Evolutionary conservation across 2,113 vertebrate species (phyloP).

Genomic region (Cisticola juncidis): DNA sequence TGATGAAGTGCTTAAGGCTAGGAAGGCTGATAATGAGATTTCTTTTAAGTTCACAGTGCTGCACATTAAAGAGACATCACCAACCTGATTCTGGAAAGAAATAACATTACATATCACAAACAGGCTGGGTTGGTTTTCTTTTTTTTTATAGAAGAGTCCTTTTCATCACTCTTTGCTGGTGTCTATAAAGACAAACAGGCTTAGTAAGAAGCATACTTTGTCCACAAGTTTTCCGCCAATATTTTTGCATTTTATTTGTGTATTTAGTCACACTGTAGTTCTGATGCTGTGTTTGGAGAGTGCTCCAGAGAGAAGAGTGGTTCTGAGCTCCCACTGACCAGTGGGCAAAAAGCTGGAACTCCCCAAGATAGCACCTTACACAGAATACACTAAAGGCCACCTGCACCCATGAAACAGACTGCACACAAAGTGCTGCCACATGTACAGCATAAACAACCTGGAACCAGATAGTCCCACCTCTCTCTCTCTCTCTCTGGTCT

Average conservation of each 20-base stretch:
- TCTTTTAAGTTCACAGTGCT: conserved; percentile 41
- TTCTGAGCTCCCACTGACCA: background rate
- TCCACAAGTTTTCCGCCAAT: background rate
- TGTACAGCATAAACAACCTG: background rate
- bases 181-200: background rate
- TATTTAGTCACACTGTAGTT: background rate
- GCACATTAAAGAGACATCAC: conserved; percentile 41
- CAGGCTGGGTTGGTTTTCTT: background rate
- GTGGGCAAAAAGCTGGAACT: background rate
- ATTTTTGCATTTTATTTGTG: background rate
- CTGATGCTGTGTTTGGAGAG: background rate
- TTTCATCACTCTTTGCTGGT: background rate
- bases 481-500: background rate
- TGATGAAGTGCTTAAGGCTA: conserved; percentile 45
- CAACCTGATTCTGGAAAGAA: background rate
- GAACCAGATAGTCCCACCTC: background rate
- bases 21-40: conserved; percentile 57
- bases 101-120: background rate
- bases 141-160: background rate
- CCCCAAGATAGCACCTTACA: background rate
- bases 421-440: background rate
- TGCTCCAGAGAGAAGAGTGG: background rate
- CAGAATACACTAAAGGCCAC: background rate
- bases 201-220: background rate
- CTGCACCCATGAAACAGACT: background rate